Percentiles rank a stretch among this genome's conserved stretches.
Evolutionary conservation across 2,797 vertebrate species (phyloP).

Genomic region (Rhinoraja longicauda): DNA sequence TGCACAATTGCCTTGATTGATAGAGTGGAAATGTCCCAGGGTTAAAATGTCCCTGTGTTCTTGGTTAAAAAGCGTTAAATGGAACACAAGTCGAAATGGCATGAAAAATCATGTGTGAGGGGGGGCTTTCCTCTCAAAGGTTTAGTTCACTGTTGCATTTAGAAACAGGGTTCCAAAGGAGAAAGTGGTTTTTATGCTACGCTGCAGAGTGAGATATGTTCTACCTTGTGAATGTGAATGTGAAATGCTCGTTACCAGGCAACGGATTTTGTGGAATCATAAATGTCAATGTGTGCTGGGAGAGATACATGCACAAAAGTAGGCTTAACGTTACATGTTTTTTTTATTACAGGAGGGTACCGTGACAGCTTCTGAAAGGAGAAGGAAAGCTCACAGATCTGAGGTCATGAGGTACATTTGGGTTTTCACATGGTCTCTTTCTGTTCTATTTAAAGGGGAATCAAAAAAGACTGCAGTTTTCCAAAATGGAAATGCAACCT

Average conservation of each 20-base stretch:
- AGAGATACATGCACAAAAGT: not conserved
- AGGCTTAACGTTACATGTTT: not conserved
- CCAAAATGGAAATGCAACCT: not conserved
- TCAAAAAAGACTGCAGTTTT: not conserved
- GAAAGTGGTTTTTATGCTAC: not conserved
- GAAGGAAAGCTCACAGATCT: not conserved
- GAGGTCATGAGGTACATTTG: not conserved
- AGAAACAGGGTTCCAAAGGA: not conserved
- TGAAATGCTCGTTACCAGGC: not conserved
- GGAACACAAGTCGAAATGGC: not conserved
- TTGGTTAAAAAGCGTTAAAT: not conserved
- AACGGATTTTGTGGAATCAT: slow-evolving; percentile 11
- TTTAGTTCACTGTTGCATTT: not conserved
- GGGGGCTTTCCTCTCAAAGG: not conserved
- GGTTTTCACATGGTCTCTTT: not conserved
- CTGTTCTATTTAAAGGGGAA: not conserved
- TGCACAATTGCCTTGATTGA: not conserved
- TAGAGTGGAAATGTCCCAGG: not conserved
- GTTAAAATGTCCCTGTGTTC: no score
- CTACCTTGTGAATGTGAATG: not conserved
- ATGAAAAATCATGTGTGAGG: not conserved
- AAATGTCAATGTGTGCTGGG: slow-evolving; percentile 14
- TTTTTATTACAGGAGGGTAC: not conserved
- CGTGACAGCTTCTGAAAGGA: not conserved
- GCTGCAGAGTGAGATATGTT: not conserved